phyloP scores from a whole-genome alignment of 1,140 invertebrate genomes.

The Patella vulgata region DNA sequence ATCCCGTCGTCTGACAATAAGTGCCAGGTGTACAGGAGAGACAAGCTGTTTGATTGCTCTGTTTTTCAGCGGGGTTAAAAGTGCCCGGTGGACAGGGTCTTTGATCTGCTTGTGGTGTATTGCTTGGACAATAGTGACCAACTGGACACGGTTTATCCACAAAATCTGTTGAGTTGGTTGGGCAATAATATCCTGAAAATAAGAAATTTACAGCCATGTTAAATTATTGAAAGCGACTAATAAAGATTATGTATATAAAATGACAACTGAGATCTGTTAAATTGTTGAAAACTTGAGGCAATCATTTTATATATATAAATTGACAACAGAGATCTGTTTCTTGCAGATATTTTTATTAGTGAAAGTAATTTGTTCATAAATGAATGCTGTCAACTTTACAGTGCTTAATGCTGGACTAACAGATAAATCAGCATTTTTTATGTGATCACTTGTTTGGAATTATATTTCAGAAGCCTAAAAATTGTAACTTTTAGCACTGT shows the following conservation, averaged over 20 bases:
- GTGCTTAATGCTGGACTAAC: too few species aligned
- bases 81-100: slow-evolving; percentile 53
- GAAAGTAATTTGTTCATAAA: too few species aligned
- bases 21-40: slow-evolving; percentile 50
- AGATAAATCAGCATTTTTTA: too few species aligned
- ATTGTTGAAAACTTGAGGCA: neutral
- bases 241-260: neutral
- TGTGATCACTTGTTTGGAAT: too few species aligned
- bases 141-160: slow-evolving; percentile 51
- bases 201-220: neutral
- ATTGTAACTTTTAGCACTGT: too few species aligned
- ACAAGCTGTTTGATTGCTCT: slow-evolving; percentile 48
- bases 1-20: slow-evolving; percentile 53
- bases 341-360: too few species aligned
- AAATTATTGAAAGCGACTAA: neutral
- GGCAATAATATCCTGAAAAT: slow-evolving; percentile 57
- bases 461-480: too few species aligned
- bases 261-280: neutral
- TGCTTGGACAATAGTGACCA: slow-evolving; percentile 58
- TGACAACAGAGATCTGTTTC: too few species aligned
- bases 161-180: slow-evolving; percentile 54
- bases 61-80: slow-evolving; percentile 45
- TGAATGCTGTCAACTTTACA: too few species aligned
- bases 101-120: slow-evolving; percentile 41
- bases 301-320: too few species aligned